These are phyloP conservation scores for Fulmarus glacialis DNA, from an alignment of 2,113 vertebrate species.

Conservation along the genomic window DNA sequence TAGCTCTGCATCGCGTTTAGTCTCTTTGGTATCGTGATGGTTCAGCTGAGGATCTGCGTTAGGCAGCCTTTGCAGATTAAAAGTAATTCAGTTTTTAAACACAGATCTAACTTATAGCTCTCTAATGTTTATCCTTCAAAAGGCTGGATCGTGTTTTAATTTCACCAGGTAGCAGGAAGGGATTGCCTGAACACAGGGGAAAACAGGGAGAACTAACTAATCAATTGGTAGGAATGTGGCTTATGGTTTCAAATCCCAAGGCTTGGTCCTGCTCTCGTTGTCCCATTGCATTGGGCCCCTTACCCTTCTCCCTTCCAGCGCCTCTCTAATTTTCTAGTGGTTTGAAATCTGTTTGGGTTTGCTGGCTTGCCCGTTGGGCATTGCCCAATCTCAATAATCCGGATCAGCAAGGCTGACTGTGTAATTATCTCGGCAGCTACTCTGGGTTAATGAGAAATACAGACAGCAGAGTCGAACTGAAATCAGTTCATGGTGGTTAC, in stretches of 20 bases:
- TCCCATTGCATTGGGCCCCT: neutral
- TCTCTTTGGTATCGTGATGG: rapidly evolving
- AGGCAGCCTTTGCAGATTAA: neutral
- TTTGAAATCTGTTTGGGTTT: neutral
- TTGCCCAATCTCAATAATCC: neutral
- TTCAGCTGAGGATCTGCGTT: neutral
- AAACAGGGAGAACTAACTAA: neutral
- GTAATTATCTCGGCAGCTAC: neutral
- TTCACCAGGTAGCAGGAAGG: neutral
- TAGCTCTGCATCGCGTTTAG: rapidly evolving
- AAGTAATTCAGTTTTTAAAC: neutral
- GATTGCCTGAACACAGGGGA: neutral
- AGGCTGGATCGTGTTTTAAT: neutral
- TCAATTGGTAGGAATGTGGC: neutral
- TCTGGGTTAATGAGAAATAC: neutral
- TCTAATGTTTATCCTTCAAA: neutral
- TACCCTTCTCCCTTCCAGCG: neutral
- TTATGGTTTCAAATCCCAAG: neutral
- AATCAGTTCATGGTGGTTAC: neutral
- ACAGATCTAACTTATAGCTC: neutral
- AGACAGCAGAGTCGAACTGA: neutral
- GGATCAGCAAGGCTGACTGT: neutral
- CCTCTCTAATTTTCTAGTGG: neutral
- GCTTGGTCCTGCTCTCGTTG: neutral
- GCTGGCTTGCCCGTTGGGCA: neutral